Evolutionary conservation across 2,888 invertebrate genomes (phyloP).

Genomic region (Homarus gammarus): DNA sequence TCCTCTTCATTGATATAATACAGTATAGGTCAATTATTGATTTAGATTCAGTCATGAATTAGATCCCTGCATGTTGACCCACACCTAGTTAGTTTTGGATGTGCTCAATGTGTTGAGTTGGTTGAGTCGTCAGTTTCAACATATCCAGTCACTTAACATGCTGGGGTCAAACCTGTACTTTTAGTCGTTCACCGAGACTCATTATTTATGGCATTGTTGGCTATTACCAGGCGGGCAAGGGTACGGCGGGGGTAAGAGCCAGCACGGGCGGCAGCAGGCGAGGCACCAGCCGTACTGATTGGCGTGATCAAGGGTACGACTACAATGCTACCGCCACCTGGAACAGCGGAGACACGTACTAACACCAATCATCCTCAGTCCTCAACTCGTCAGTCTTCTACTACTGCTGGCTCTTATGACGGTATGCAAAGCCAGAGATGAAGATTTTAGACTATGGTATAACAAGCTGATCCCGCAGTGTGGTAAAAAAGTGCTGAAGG

Average conservation of each 20-base stretch:
- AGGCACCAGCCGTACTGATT: conserved; percentile 76
- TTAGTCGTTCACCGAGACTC: conserved; percentile 73
- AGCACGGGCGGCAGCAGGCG: conserved; percentile 76
- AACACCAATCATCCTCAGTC: conserved; percentile 46
- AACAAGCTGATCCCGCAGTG: conserved; percentile 25
- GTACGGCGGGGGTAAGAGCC: conserved; percentile 76
- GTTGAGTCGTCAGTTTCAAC: conserved; percentile 45
- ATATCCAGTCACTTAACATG: conserved; percentile 65
- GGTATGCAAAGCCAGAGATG: conserved; percentile 20
- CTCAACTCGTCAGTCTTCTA: conserved; percentile 19
- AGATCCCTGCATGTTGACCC: conserved; percentile 68
- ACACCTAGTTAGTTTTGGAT: conserved; percentile 48
- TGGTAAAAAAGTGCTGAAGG: conserved; percentile 25
- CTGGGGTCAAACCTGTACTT: conserved; percentile 72
- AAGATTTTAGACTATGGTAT: conserved; percentile 55
- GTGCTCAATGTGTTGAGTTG: conserved; percentile 32
- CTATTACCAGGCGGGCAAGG: conserved; percentile 75
- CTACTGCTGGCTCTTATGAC: conserved; percentile 19
- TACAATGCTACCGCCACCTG: conserved; percentile 53
- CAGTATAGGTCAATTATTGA: conserved; percentile 42
- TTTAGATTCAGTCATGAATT: conserved; percentile 38
- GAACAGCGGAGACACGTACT: conserved; percentile 65
- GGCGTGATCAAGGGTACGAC: conserved; percentile 60
- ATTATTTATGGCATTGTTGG: conserved; percentile 75
- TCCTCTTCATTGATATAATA: conserved; percentile 27